Conservation (phyloP, 37 sponge, comb jelly and placozoan genomes). For the Hormiphora californensis region DNA sequence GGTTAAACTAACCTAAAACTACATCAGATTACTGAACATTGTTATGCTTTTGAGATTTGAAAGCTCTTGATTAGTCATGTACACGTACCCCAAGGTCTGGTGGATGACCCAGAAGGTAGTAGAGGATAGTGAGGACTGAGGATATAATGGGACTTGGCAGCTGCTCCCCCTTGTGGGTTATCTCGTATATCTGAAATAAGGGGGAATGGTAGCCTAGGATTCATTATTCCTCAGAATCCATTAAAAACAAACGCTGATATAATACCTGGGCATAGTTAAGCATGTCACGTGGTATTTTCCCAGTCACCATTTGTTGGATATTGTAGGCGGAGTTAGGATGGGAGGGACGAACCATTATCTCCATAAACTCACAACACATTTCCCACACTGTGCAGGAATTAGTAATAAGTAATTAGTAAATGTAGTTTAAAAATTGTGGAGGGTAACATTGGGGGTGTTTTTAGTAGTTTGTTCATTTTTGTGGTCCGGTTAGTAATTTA, state of each 20-base stretch:
- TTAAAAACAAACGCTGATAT: no score
- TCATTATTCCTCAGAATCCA: not conserved
- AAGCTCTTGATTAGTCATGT: not conserved
- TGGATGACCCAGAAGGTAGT: conserved; percentile 41
- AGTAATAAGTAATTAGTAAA: no score
- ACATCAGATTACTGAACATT: not conserved
- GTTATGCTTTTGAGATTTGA: not conserved
- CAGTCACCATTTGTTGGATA: conserved; percentile 1
- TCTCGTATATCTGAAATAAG: conserved; percentile 45
- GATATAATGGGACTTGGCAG: conserved; percentile 27
- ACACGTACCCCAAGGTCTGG: conserved; percentile 1
- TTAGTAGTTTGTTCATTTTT: no score
- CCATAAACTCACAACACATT: conserved; percentile 51
- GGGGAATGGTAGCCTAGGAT: not conserved
- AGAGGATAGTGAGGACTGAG: conserved; percentile 26
- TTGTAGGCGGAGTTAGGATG: conserved; percentile 47
- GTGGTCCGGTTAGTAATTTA: no score
- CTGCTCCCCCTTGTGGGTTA: conserved; percentile 29
- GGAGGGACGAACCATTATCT: conserved; percentile 41
- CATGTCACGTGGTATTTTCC: conserved; percentile 13
- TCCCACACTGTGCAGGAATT: conserved; percentile 5
- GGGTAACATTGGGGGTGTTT: no score
- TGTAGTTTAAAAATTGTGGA: no score
- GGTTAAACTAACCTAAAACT: not conserved
- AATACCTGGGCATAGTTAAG: conserved; percentile 23